Evolutionary conservation across 2,113 vertebrate genomes (phyloP).

Genomic region (Vidua macroura): DNA sequence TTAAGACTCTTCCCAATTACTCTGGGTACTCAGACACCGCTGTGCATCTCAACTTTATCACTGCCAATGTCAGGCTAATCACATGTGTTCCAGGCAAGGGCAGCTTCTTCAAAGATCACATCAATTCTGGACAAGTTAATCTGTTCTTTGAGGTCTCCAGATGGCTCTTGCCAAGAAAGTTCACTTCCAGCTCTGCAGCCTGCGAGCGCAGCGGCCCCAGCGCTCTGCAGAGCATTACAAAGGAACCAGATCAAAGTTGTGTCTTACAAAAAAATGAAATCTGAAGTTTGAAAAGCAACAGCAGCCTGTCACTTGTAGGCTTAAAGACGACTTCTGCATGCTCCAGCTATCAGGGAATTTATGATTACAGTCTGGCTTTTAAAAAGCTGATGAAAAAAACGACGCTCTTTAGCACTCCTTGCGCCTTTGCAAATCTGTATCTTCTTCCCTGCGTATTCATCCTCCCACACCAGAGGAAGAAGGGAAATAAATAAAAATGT

Average conservation of each 20-base stretch:
- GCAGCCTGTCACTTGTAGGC: constrained; percentile 63
- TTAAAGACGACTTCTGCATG: constrained; percentile 57
- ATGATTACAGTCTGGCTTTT: constrained; percentile 59
- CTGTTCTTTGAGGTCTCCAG: constrained; percentile 65
- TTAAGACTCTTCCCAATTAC: constrained; percentile 28
- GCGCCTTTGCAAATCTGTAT: constrained; percentile 57
- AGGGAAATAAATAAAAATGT: constrained; percentile 61
- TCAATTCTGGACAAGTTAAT: constrained; percentile 65
- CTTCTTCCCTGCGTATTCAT: constrained; percentile 20
- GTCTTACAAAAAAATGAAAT: constrained; percentile 54
- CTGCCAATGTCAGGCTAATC: constrained; percentile 46
- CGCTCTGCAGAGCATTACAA: constrained; percentile 55
- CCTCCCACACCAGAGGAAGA: constrained; percentile 44
- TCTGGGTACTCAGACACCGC: background rate
- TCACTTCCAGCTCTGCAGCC: constrained; percentile 50
- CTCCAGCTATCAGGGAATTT: constrained; percentile 65
- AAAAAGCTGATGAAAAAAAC: constrained; percentile 39
- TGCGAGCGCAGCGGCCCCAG: background rate
- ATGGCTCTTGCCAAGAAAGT: constrained; percentile 65
- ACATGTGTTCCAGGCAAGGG: constrained; percentile 51
- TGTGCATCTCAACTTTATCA: constrained; percentile 30
- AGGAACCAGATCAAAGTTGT: constrained; percentile 63
- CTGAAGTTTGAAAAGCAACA: constrained; percentile 65
- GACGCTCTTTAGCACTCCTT: constrained; percentile 19
- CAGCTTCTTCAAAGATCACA: constrained; percentile 62